Evolutionary conservation across 2,113 vertebrate species (phyloP), one percentile per base, ranked within the genome.

Genomic region (Muscicapa adusta): DNA sequence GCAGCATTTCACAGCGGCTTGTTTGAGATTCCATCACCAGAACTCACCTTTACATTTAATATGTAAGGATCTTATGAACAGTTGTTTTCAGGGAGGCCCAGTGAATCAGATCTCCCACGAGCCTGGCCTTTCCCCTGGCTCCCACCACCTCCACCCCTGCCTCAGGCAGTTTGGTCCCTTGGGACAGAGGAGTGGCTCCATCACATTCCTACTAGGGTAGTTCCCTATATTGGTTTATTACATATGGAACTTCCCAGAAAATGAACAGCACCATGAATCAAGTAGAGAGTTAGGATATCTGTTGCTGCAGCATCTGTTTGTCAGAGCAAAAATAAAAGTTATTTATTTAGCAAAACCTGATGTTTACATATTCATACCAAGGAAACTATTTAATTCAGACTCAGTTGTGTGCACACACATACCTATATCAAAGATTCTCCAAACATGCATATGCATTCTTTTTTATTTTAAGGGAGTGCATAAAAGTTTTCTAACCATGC

Each of bases 401-500:
- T 76, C 40, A 62, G 24, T 71, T 88, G 43, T 74, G 51, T 62
- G 34, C 38, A 60, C 56, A 43, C 54, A 79, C 45, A 45, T 72
- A 93, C 86, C 75, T 84, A 91, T 94, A 89, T 81, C 73, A 93
- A 94, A 92, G 93, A 97, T 96, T 95, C 56, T 31, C 85, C 60
- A 81, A 73, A 85, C 94, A 90, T 95, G 63, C 67, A 80, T 89
- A 67, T 70, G 71, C 43, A 84, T 94, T 93, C 88, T 74, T 87
- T 89, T 91, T 95, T 94, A 78, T 93, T 65, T 47, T 65, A 97
- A 93, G 70, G 86, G 79, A 90, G 67, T 88, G 65, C 85, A 91
- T 94, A 91, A 97, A 96, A 96, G 80, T 88, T 85, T 96, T 88
- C 67, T 71, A 95, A 96, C 53, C 77, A 68, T 86, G 58, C 97